Evolutionary conservation across 1,140 invertebrate genomes (phyloP), one percentile per base, ranked within the genome.

Genomic region (Hylyphantes graminicola): DNA sequence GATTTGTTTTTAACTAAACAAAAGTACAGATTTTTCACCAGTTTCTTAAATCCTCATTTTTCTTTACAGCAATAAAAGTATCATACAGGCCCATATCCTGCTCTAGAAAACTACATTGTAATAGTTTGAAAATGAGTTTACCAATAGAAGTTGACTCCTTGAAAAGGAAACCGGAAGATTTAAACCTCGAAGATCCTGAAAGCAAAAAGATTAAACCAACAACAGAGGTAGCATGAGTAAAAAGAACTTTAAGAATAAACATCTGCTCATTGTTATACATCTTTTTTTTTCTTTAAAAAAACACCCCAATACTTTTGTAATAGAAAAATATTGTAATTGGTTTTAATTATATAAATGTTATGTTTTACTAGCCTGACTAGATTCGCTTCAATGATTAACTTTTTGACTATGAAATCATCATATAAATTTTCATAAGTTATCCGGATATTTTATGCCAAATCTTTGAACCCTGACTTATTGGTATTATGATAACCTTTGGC

Each of bases 101-200:
- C 5, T 35, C 35, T 35, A 35, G 35, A 35, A 35, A 35, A 35
- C 5, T 35, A 35, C 35, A 35, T 35, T 35, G 35, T 35, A 1
- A 4, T 35, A 12, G 9, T 17, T 11, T 70, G 3, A 70, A n/a
- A 51, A 70, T 70, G 67, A 70, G 67, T 70, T 70, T 35, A 35
- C 35, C 67, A 51, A 51, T 17, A 53, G 7, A 7, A 10, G 13
- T 17, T 9, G 19, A 74, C 57, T 13, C 35, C 21, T 21, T 21
- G 5, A 74, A 74, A 57, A 55, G 72, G 19, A 74, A 55, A 21
- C 19, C 54, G 13, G 72, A 74, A 12, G 72, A 57, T 55, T 12
- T 9, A 15, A 35, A 74, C 6, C 35, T 19, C 21, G 53, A 57
- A n/a, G 21, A 74, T n/a, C 21, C 54, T 21, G 72, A 57, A 13